Evolutionary conservation across 2,888 invertebrate genomes (phyloP), one percentile per base, ranked within the genome.

Genomic region (Melieria picta): DNA sequence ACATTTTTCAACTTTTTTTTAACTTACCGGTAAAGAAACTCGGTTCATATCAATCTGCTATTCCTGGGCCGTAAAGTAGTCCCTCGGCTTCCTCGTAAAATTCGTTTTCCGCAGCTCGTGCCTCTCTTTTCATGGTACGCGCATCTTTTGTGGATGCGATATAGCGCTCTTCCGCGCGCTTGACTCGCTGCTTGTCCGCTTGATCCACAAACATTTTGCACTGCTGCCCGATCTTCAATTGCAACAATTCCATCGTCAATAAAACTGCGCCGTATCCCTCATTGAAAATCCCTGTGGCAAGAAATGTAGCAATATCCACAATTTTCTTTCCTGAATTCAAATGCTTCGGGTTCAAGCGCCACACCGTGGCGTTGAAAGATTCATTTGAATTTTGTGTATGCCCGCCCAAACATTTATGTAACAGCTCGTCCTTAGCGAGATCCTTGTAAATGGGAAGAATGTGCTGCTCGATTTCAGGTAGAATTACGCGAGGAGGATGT

Each of bases 251-350:
- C 58, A 58, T 58, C 42, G 11, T 58, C 42, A 16, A 13, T 9
- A 58, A 16, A 30, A 42, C 42, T 42, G 58, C 30, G 42, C 42
- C 7, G 47, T 62, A 62, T 4, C 62, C 62, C 13, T 62, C 62
- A 46, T 62, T 62, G 13, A 62, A 62, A 62, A 62, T 62, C n/a
- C 62, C 58, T 58, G 58, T 43, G 11, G 58, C 58, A 11, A 58
- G 3, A 58, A 11, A 42, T 5, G 58, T 16, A 0, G 58, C 58
- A 42, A 58, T 58, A 11, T 42, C 45, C 11, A 46, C n/a, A n/a
- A n/a, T 62, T 62, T 62, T 62, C 13, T 10, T n/a, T n/a, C 62
- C 62, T 9, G 62, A 46, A 42, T 58, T 11, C 16, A 58, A 42
- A 46, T 62, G 62, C 46, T 62, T 62, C 9, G 45, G 62, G 7